Conservation (phyloP, 2,797 vertebrate genomes). For the Echeneis naucrates region DNA sequence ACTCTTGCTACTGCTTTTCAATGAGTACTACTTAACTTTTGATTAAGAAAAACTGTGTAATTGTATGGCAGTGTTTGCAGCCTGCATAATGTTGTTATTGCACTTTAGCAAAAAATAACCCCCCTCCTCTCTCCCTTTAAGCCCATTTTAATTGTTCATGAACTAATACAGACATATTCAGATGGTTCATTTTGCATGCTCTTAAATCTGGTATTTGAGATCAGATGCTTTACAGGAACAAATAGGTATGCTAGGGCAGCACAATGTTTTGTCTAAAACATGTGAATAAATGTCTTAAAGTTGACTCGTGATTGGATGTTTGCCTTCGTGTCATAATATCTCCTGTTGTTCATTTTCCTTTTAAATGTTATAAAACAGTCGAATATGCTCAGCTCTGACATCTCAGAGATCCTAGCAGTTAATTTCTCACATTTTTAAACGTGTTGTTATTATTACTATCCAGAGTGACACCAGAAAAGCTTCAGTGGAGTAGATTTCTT, state of each 20-base stretch:
- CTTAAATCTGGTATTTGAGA: conserved; percentile 79
- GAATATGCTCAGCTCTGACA: not conserved
- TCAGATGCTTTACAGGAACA: conserved; percentile 74
- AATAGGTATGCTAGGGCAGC: conserved; percentile 71
- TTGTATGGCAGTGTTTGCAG: conserved; percentile 67
- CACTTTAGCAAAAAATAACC: conserved; percentile 69
- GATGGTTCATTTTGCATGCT: conserved; percentile 83
- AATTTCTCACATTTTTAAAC: no score
- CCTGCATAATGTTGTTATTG: conserved; percentile 69
- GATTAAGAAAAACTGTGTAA: conserved; percentile 32
- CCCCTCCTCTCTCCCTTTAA: conserved; percentile 52
- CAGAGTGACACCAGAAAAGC: no score
- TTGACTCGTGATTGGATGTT: conserved; percentile 1
- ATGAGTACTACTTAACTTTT: conserved; percentile 34
- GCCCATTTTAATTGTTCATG: conserved; percentile 57
- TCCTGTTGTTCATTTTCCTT: no score
- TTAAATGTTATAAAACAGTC: not conserved
- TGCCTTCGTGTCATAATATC: not conserved
- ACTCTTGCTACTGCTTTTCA: conserved; percentile 57
- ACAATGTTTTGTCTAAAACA: conserved; percentile 78
- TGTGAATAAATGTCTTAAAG: conserved; percentile 83
- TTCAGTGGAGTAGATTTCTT: no score
- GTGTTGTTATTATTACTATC: not conserved
- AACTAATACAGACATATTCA: conserved; percentile 57
- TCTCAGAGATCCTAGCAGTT: no score